phyloP scores from a whole-genome alignment of 2,113 vertebrate species.

The Gambusia holbrooki region DNA sequence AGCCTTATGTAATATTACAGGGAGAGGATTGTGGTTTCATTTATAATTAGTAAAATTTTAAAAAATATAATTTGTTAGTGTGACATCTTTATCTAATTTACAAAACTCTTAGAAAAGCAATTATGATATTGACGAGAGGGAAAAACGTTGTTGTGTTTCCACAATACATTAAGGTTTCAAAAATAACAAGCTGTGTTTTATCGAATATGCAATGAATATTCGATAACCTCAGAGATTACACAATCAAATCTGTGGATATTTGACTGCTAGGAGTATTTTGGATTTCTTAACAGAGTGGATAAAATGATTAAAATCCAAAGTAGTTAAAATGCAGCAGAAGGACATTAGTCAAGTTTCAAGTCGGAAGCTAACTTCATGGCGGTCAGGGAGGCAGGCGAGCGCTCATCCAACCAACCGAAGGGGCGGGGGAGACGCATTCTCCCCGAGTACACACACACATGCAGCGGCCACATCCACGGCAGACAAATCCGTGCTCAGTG shows the following conservation, averaged over 20 bases:
- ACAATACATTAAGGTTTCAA: too few relatives aligned
- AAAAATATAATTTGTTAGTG: too few relatives aligned
- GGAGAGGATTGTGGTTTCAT: too few relatives aligned
- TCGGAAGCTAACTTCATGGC: not conserved
- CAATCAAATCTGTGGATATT: not conserved
- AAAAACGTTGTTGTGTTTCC: too few relatives aligned
- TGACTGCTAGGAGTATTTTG: not conserved
- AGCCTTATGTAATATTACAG: too few relatives aligned
- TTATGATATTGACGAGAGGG: too few relatives aligned
- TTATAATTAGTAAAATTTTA: too few relatives aligned
- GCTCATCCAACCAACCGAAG: conserved; percentile 55
- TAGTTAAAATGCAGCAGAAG: not conserved
- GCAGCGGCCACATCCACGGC: conserved; percentile 73
- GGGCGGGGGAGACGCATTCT: conserved; percentile 71
- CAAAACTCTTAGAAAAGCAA: too few relatives aligned
- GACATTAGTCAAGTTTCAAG: not conserved
- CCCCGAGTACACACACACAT: conserved; percentile 61
- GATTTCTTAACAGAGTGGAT: not conserved
- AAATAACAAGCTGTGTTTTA: not conserved
- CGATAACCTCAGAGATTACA: not conserved
- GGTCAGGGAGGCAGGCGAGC: conserved; percentile 11
- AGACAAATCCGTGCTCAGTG: conserved; percentile 77
- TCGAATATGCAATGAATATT: not conserved
- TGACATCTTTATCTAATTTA: too few relatives aligned
- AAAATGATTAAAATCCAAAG: not conserved